Evolutionary conservation across 92 coral and sea anemone species (phyloP), one percentile per base, ranked within the genome.

Genomic region (Bergia sp.): DNA sequence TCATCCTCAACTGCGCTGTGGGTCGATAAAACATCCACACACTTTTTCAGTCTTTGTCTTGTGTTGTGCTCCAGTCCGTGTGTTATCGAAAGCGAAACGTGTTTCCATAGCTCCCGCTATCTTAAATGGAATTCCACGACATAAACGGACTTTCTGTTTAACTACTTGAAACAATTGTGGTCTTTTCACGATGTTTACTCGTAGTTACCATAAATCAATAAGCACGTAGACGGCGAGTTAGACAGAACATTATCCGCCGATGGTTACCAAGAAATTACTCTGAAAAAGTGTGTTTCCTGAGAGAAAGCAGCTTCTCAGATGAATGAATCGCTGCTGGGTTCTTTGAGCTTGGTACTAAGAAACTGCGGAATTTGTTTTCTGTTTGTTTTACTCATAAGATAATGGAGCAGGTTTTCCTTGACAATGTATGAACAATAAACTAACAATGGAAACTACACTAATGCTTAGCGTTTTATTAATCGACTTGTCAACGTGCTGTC

Each of bases 31-130:
- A 3, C 65, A n/a, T n/a, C 82, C 82, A 79, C 81, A 23, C 15
- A 69, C 37, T 53, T 37, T 39, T 44, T 7, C 5, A 12, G 29
- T 21, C 5, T 10, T 36, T 37, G 85, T 29, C 47, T 38, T 55
- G 36, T 4, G 29, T 44, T 47, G 77, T 69, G 29, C 69, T 61
- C 12, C 13, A 1, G 58, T 4, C 38, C 18, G 71, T 69, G 79
- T 84, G 79, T 47, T 84, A 80, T 79, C n/a, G 41, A 42, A 66
- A 37, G 40, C 2, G n/a, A 71, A 20, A 36, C 8, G 18, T 37
- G 87, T 84, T 84, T 84, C 87, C 79, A 71, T 69, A 84, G 87
- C 55, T 84, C 75, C 78, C 29, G 7, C 41, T 47, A 53, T 69
- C 79, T 11, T 23, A 4, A 8, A 45, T 69, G 87, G 87, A 84